Evolutionary conservation across 1,140 invertebrate species (phyloP).

Genomic region (Eubasilissa regina): DNA sequence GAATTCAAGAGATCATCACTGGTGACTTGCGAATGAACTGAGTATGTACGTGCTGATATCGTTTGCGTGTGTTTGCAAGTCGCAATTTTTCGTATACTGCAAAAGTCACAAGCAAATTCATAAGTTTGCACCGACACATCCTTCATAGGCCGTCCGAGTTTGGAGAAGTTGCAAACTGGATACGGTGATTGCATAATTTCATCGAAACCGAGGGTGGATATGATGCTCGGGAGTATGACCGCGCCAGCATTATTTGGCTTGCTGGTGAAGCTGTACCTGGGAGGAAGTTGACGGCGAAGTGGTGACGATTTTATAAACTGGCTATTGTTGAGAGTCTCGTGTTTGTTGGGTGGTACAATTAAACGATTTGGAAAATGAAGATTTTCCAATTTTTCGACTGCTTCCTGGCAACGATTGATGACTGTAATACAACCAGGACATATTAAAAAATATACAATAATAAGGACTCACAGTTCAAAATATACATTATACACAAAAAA

Average conservation of each 20-base stretch:
- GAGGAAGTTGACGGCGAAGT: background rate
- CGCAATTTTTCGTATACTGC: constrained; percentile 16
- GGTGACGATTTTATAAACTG: constrained; percentile 9
- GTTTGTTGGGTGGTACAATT: background rate
- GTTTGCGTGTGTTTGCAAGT: constrained; percentile 1
- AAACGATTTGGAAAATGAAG: constrained; percentile 48
- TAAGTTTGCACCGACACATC: constrained; percentile 41
- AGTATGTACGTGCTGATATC: constrained; percentile 17
- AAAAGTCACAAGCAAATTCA: constrained; percentile 33
- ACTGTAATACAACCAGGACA: constrained; percentile 49
- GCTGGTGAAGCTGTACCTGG: constrained; percentile 30
- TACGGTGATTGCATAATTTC: background rate
- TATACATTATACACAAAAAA: too few species aligned
- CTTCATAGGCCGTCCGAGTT: background rate
- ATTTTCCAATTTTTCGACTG: constrained; percentile 49
- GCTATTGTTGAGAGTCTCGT: background rate
- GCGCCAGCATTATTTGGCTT: background rate
- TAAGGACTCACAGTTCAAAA: too few species aligned
- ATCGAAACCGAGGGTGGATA: constrained; percentile 28
- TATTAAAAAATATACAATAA: background rate
- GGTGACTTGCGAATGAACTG: constrained; percentile 43
- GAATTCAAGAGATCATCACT: constrained; percentile 44
- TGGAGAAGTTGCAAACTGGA: background rate
- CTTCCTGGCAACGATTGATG: constrained; percentile 52
- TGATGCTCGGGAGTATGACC: constrained; percentile 25